A percentile compares a stretch with the other conserved stretches of the same genome.
phyloP scores from a whole-genome alignment of 2,113 vertebrate species.

The Sapajus apella region DNA sequence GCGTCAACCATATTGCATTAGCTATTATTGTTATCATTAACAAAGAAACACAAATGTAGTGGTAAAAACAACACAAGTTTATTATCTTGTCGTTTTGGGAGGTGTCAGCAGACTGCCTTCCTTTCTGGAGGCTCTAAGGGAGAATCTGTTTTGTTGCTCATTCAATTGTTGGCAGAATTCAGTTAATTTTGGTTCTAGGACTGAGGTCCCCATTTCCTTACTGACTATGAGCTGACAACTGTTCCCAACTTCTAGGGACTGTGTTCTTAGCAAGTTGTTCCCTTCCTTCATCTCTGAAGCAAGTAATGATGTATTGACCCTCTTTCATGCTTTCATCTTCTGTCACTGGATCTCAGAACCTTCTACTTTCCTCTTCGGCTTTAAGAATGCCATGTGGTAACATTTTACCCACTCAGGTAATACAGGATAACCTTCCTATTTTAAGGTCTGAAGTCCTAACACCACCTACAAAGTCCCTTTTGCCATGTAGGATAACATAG shows the following conservation, averaged over 20 bases:
- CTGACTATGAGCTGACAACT: neutral
- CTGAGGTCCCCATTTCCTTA: neutral
- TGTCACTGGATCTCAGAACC: neutral
- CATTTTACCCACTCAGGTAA: neutral
- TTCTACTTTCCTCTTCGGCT: neutral
- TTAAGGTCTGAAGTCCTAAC: neutral
- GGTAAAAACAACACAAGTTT: neutral
- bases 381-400: neutral
- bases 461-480: neutral
- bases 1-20: neutral
- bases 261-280: neutral
- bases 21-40: neutral
- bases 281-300: neutral
- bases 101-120: neutral
- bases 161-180: neutral
- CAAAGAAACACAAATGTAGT: neutral
- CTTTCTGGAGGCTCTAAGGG: neutral
- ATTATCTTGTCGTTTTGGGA: neutral
- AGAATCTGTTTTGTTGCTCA: neutral
- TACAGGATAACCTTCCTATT: neutral
- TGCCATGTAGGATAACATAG: neutral
- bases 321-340: neutral
- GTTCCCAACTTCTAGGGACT: neutral
- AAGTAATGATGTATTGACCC: too few species aligned
- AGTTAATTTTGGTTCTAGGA: neutral